Base-by-base conservation (phyloP, 2,113 vertebrate genomes). In the Brachyistius frenatus region DNA sequence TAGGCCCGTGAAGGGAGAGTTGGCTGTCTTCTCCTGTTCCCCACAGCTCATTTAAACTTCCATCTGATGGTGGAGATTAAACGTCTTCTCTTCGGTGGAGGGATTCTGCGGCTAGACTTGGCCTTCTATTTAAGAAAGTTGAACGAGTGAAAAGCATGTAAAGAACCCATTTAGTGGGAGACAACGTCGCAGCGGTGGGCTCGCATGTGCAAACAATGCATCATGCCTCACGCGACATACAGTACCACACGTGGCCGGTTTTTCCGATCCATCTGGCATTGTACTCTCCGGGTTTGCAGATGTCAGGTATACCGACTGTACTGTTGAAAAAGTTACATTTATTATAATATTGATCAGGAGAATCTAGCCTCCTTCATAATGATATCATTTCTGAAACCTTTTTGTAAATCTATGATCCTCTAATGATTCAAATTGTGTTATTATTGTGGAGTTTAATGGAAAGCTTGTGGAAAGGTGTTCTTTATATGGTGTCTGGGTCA, bases 71-170 rank as follows among this genome's bases (percentile, higher is more conserved):
- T 49, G 5, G 62, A 85, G 88, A 91, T 92, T 83, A 92, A 92
- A 81, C 57, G 39, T 69, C 49, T 16, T 83, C 82, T 84, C 76
- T 66, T 33, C 49, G 61, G 74, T 33, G 70, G 71, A 84, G 63
- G 75, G 70, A 77, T 85, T 58, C 81, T 89, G 83, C 23, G 90
- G 85, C 16, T 35, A n/a, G 71, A 46, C 66, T 50, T n/a, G 33
- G 80, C 80, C 77, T 56, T 80, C 78, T 46, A 50, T 89, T 88
- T 84, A 82, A 87, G 84, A 86, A 79, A 76, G 35, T 23, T 30
- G 61, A 88, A 75, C 89, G 89, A 92, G 84, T 91, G 91, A 93
- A 88, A 83, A 84, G 91, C 87, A 90, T 91, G 89, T 91, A 84
- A 92, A 90, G 88, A 90, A 79, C 64, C 88, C 85, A 85, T 90